Evolutionary conservation across 2,888 invertebrate genomes (phyloP).

Genomic region (Ecliptopera silaceata): DNA sequence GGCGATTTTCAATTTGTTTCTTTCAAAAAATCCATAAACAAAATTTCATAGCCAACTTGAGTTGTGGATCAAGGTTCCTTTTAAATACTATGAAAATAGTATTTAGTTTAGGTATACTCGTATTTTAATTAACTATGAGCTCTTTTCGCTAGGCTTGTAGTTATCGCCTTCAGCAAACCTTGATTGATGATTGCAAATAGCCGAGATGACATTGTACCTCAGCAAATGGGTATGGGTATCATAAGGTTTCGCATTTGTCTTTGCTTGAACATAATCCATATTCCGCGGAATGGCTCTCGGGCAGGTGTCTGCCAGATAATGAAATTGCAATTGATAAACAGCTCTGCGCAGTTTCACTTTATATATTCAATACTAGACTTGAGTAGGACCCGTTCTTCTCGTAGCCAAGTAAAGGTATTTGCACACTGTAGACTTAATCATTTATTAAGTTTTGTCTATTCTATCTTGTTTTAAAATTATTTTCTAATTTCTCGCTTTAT

Average conservation of each 20-base stretch:
- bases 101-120: neutral
- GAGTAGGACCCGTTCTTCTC: conserved; percentile 65
- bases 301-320: conserved; percentile 67
- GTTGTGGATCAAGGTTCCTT: neutral
- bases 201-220: conserved; percentile 1
- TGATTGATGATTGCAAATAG: neutral
- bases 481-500: too few species aligned
- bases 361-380: conserved; percentile 57
- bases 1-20: neutral
- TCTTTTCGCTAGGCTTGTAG: too few species aligned
- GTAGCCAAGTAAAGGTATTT: conserved; percentile 36
- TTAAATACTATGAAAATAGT: neutral
- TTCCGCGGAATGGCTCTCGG: conserved; percentile 36
- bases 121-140: too few species aligned
- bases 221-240: conserved; percentile 9
- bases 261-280: conserved; percentile 31
- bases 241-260: conserved; percentile 31
- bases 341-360: conserved; percentile 70
- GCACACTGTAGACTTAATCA: neutral
- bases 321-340: conserved; percentile 76
- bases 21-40: neutral
- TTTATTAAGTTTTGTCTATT: too few species aligned
- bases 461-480: too few species aligned
- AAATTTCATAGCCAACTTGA: neutral
- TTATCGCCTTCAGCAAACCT: neutral